A percentile compares a stretch with the other conserved stretches of the same genome.
Evolutionary conservation across 2,888 invertebrate genomes (phyloP).

Genomic region (Notodonta ziczac): DNA sequence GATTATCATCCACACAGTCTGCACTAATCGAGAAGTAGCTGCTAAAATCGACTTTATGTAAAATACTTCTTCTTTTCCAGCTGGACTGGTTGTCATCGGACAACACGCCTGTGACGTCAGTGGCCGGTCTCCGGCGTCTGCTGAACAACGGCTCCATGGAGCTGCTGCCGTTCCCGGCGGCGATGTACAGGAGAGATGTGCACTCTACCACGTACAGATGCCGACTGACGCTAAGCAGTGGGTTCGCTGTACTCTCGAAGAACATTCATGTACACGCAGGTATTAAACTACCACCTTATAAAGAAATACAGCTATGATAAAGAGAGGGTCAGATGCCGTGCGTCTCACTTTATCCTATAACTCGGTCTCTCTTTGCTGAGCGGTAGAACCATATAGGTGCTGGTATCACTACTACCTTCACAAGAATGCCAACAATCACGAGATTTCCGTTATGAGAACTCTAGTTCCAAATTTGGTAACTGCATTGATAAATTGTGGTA

Average conservation of each 20-base stretch:
- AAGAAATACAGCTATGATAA: too few species aligned
- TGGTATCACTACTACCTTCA: too few species aligned
- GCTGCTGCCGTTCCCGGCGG: slow-evolving; percentile 93
- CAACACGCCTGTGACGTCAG: slow-evolving; percentile 87
- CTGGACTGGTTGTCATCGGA: slow-evolving; percentile 91
- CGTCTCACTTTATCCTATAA: too few species aligned
- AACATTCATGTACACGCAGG: slow-evolving; percentile 95
- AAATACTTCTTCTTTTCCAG: slow-evolving; percentile 56
- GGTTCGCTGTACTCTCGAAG: slow-evolving; percentile 90
- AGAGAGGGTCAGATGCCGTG: too few species aligned
- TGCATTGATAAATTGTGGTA: too few species aligned
- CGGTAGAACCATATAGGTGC: too few species aligned
- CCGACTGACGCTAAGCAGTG: slow-evolving; percentile 68
- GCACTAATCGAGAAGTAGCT: neutral
- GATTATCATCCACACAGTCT: too few species aligned
- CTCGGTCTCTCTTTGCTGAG: too few species aligned
- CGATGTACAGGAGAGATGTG: slow-evolving; percentile 92
- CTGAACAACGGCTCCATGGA: slow-evolving; percentile 93
- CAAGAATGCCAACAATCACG: too few species aligned
- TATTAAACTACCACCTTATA: slow-evolving; percentile 62
- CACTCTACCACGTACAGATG: slow-evolving; percentile 93
- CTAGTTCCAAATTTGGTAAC: too few species aligned
- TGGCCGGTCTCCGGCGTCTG: slow-evolving; percentile 89
- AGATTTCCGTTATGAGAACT: too few species aligned
- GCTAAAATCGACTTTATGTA: neutral